Conservation (phyloP, 2,888 invertebrate genomes). For the Balanococcus diminutus region DNA sequence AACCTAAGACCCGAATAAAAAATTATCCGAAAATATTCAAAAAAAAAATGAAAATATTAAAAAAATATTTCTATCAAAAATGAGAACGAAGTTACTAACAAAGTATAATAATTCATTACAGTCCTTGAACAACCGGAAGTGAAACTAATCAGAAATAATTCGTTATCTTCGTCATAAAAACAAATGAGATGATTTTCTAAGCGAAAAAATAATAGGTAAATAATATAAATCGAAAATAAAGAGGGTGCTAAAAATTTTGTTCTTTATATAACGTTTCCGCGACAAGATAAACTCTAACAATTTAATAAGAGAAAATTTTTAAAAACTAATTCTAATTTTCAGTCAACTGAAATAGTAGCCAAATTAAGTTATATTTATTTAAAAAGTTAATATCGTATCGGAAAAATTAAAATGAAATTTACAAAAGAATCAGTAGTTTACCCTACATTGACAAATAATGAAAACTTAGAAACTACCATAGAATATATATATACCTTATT, state of each 20-base stretch:
- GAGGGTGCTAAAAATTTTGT: neutral
- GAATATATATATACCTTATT: conserved; percentile 44
- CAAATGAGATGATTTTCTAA: neutral
- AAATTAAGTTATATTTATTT: neutral
- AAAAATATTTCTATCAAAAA: neutral
- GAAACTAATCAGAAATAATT: neutral
- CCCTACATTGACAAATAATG: conserved; percentile 2
- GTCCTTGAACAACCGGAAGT: neutral
- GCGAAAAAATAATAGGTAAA: neutral
- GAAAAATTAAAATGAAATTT: conserved; percentile 29
- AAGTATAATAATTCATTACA: neutral
- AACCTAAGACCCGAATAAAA: neutral
- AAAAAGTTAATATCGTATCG: conserved; percentile 27
- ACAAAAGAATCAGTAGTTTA: neutral
- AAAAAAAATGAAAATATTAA: neutral
- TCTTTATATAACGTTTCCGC: neutral
- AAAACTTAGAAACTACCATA: neutral
- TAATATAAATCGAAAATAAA: neutral
- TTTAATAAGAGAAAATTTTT: neutral
- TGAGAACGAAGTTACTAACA: neutral
- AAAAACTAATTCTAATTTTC: neutral
- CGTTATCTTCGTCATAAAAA: neutral
- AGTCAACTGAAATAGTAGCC: neutral
- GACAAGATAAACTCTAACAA: neutral
- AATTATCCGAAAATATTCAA: neutral